Evolutionary conservation across 2,888 invertebrate genomes (phyloP), one percentile per base, ranked within the genome.

Genomic region (Steinernema scapterisci): DNA sequence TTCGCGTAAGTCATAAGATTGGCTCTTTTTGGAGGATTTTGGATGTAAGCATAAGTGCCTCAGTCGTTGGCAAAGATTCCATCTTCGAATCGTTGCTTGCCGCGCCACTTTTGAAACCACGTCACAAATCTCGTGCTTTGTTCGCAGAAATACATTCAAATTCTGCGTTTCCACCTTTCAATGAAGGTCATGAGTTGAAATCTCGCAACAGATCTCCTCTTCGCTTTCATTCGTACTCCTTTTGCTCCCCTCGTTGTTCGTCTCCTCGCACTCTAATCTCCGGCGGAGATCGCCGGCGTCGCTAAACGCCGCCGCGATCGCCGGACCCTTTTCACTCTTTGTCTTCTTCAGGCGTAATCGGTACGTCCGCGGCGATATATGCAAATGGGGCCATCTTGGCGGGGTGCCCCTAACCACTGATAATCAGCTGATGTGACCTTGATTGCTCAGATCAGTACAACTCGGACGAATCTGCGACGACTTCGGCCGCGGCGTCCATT

Each of bases 301-400:
- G 31, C 63, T 31, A 48, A 48, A n/a, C 48, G 19, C 2, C 48
- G 48, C 19, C 48, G 48, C 48, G 48, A 25, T 63, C 31, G 63
- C 25, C 63, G 63, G 31, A 63, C 31, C 63, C 25, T 63, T 38
- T 25, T 63, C 63, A 19, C 19, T 16, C 31, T 63, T 63, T 63
- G 63, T 63, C 25, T 25, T 31, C 63, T 25, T 27, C 16, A 54
- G 48, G 48, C 48, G 48, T 48, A 48, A 48, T 48, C 45, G 45
- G 51, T 51, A 51, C 19, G 11, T 11, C 21, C 5, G 63, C 16
- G 63, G 31, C 48, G 48, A 48, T 48, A 63, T 63, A 63, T 63
- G 63, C 63, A 63, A 63, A 63, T 63, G 63, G 27, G 63, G 63
- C 63, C 63, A 63, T 63, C 63, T 63, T 63, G 63, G 63, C 63